Base-by-base conservation (phyloP, 2,113 vertebrate genomes). In the Lagopus muta region DNA sequence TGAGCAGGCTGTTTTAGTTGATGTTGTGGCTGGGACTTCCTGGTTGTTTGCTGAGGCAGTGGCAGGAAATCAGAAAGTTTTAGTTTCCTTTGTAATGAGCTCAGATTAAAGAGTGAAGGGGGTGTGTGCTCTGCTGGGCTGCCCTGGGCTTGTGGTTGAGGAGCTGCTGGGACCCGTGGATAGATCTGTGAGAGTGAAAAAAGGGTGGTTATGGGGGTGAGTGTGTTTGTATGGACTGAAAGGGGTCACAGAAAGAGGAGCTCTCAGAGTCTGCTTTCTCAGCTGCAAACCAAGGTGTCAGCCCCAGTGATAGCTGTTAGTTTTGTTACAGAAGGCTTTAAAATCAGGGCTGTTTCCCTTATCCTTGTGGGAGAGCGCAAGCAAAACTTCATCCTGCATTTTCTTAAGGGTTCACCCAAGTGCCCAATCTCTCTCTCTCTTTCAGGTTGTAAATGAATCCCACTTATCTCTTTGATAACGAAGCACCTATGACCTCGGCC, bases 171-270 rank as follows among this genome's bases (percentile, higher is more conserved):
- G 22, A 20, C 28, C 71, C 22, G 1, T 10, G 28, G 7, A 13
- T 13, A 27, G 48, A n/a, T 5, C 2, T 21, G 14, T 14, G 54
- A 32, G 30, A 32, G 11, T 28, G 28, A 18, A 15, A 45, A 55
- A 38, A n/a, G 43, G 38, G 10, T 4, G 1, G 15, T 1, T 8
- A 8, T 11, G 25, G 21, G 10, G 34, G 19, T 13, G 10, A 1
- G 1, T 28, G 8, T 30, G 2, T 21, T 24, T 22, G 16, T 40
- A 43, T 24, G 42, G 30, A 13, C 65, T 7, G 16, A 18, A n/a
- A 2, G 30, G 34, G 18, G 13, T 28, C 45, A 7, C 30, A 28
- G 45, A 36, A 60, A 17, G 47, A 21, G 25, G 38, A 52, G 50
- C 50, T 52, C 50, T 27, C 54, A 24, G 48, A 43, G 27, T 67